Evolutionary conservation across 2,888 invertebrate species (phyloP).

Genomic region (Syrphus vitripennis): DNA sequence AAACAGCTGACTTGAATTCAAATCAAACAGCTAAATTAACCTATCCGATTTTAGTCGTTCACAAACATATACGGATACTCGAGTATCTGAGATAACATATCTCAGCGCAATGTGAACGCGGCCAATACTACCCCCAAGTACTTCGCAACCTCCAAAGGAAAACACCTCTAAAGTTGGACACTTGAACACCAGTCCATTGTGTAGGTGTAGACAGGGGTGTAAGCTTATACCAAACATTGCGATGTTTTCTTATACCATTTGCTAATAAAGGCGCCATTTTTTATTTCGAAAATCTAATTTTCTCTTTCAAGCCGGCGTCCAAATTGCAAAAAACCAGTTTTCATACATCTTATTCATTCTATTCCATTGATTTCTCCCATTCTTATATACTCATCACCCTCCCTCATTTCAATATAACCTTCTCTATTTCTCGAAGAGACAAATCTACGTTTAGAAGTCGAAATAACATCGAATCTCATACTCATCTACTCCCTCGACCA

Average conservation of each 20-base stretch:
- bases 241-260: constrained; percentile 58
- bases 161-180: too few species aligned
- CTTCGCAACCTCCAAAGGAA: too few species aligned
- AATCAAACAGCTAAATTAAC: too few species aligned
- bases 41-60: too few species aligned
- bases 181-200: too few species aligned
- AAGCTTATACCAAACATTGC: constrained; percentile 10
- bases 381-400: not conserved
- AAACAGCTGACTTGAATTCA: too few species aligned
- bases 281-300: constrained; percentile 5
- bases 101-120: too few species aligned
- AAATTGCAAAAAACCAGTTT: constrained; percentile 14
- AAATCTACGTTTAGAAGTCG: not conserved
- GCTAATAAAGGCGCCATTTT: constrained; percentile 39
- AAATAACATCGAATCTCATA: constrained; percentile 57
- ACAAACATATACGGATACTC: too few species aligned
- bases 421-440: constrained; percentile 8
- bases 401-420: not conserved
- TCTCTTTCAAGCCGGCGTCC: constrained; percentile 59
- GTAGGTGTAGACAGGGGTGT: not conserved
- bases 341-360: not conserved
- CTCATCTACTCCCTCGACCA: constrained; percentile 36
- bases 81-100: too few species aligned
- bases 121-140: too few species aligned
- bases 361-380: not conserved